These are phyloP conservation scores for Heteromurus nitidus DNA, from an alignment of 2,888 invertebrate species.

Conservation along the genomic window DNA sequence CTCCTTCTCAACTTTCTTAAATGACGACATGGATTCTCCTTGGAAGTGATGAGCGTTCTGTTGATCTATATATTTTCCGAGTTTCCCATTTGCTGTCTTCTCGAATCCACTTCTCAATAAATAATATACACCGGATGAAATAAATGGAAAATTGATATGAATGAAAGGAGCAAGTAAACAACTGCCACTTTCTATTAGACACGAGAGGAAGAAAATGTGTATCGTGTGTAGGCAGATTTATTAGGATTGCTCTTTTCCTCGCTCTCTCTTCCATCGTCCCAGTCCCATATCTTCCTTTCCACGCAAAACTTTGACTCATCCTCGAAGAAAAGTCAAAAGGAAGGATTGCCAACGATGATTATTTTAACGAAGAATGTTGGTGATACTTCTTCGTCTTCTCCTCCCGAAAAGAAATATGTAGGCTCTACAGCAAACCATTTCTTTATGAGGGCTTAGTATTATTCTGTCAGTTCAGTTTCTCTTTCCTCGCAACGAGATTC, in stretches of 20 bases:
- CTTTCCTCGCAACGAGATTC: neutral
- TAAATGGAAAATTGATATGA: conserved; percentile 16
- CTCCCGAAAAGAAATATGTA: neutral
- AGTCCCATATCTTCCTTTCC: no score
- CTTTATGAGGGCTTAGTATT: conserved; percentile 3
- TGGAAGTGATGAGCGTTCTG: no score
- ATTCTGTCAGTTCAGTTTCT: conserved; percentile 13
- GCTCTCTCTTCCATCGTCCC: neutral
- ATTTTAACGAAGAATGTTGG: conserved; percentile 1
- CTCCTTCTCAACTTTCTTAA: no score
- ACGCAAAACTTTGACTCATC: no score
- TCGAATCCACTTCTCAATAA: neutral
- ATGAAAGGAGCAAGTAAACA: conserved; percentile 15
- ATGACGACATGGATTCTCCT: no score
- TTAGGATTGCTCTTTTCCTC: conserved; percentile 6
- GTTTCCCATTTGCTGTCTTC: no score
- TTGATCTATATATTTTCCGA: no score
- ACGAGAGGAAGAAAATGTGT: conserved; percentile 6
- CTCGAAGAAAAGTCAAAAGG: neutral
- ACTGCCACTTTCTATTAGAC: conserved; percentile 17
- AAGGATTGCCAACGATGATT: conserved; percentile 7
- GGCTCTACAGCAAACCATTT: neutral
- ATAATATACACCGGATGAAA: neutral
- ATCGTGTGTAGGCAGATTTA: neutral
- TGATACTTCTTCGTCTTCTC: neutral